Conservation (phyloP, 2,113 vertebrate species). For the Saguinus midas region DNA sequence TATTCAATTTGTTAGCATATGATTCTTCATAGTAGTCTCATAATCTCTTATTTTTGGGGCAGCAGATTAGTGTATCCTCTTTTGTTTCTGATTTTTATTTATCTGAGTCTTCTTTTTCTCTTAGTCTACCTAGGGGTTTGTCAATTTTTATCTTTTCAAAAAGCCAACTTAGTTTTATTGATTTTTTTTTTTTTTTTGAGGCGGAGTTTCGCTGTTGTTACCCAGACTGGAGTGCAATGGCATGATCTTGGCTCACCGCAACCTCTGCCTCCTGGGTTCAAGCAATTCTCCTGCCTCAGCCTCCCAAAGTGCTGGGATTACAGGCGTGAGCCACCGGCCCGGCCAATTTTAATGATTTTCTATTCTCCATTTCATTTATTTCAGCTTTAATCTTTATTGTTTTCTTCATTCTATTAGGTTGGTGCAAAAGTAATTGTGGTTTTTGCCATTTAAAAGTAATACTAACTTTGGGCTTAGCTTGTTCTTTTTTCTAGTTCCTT, state of each 20-base stretch:
- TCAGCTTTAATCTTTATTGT: neutral
- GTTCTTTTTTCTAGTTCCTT: neutral
- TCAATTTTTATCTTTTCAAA: neutral
- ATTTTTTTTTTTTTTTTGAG: neutral
- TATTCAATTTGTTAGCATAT: no score
- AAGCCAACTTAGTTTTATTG: neutral
- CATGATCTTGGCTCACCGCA: no score
- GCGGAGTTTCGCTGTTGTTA: no score
- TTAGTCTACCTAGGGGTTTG: neutral
- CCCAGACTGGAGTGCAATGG: no score
- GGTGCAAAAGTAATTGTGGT: no score
- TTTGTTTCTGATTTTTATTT: neutral
- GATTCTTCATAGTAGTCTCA: no score
- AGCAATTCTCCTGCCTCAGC: no score
- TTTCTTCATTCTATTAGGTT: neutral
- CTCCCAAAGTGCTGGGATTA: no score
- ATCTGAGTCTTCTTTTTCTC: neutral
- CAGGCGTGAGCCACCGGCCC: no score
- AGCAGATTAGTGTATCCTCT: neutral
- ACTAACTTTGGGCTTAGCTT: neutral
- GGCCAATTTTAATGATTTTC: neutral
- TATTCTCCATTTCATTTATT: neutral
- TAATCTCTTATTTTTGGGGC: no score
- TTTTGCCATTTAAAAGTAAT: no score
- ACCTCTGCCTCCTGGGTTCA: no score